phyloP scores from a whole-genome alignment of 2,888 invertebrate species.

The Epinotia demarniana region DNA sequence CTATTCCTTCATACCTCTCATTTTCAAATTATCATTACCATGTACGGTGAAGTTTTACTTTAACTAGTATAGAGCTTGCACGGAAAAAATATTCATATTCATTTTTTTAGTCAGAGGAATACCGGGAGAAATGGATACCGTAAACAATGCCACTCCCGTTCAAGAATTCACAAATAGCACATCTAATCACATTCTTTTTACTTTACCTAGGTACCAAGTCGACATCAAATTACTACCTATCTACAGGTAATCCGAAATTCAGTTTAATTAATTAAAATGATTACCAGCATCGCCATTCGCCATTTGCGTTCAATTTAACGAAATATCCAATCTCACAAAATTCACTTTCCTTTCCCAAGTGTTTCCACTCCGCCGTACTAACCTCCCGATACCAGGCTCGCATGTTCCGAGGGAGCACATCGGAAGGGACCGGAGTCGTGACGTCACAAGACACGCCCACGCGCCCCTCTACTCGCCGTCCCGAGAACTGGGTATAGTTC shows the following conservation, averaged over 20 bases:
- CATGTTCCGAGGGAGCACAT: background rate
- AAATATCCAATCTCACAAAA: background rate
- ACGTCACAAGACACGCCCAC: slow-evolving; percentile 58
- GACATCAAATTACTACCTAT: too few relatives aligned
- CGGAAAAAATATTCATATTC: too few relatives aligned
- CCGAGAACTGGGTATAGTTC: background rate
- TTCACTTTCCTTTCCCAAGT: slow-evolving; percentile 11
- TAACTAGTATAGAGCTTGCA: too few relatives aligned
- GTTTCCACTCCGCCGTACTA: slow-evolving; percentile 32
- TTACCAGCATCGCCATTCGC: too few relatives aligned
- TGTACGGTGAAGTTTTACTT: too few relatives aligned
- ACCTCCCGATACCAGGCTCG: slow-evolving; percentile 40
- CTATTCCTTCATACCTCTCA: too few relatives aligned
- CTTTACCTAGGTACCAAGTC: too few relatives aligned
- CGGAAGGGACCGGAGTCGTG: slow-evolving; percentile 23
- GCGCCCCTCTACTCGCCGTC: slow-evolving; percentile 58
- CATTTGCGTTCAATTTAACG: too few relatives aligned
- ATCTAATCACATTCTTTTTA: too few relatives aligned
- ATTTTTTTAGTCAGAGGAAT: background rate
- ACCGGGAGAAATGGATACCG: background rate
- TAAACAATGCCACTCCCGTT: background rate
- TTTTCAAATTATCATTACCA: too few relatives aligned
- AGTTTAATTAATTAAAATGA: too few relatives aligned
- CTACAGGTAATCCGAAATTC: too few relatives aligned
- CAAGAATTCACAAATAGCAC: background rate